Evolutionary conservation across 2,113 vertebrate species (phyloP), one percentile per base, ranked within the genome.

Genomic region (Tinamus guttatus): DNA sequence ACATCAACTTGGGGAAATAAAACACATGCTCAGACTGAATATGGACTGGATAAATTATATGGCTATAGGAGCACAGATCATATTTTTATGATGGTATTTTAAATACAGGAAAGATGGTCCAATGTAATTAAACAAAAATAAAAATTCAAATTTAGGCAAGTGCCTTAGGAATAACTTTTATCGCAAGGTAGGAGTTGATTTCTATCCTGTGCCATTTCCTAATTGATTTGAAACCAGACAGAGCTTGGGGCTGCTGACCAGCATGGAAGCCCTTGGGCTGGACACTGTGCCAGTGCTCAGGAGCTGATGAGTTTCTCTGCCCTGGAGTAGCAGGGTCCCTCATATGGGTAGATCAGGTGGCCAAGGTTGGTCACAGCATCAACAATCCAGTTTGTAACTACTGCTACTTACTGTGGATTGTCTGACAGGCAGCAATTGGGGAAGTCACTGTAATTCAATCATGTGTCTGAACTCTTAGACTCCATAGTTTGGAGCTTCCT

Each of bases 281-380:
- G 63, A 79, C 81, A 41, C 21, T 2, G 30, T 77, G 80, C 20
- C 3, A 0, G 5, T 25, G 1, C 10, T 30, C 47, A 17, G 52
- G 54, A 91, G 78, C 88, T 87, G 90, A 60, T 16, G 30, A 77
- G 63, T 30, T 24, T 60, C 91, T 86, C 85, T 87, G 91, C 81
- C 81, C 78, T 84, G 85, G 41, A 81, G 93, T 80, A 38, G 38
- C 79, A 1, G 4, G 52, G 51, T 69, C 65, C 58, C 43, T 94
- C 84, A 75, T 58, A 82, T 58, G 81, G 67, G 34, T 87, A 7
- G 58, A 82, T 71, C 87, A 94, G 81, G 69, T 93, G 85, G n/a
- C 62, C 2, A 32, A 76, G 62, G 41, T 60, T 94, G 74, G 83
- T 96, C 87, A 70, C 93, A 82, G 64, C 75, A 62, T 89, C 74